These are phyloP conservation scores for Trididemnum clinides DNA, from an alignment of 23 tunicate genomes.

Conservation along the genomic window DNA sequence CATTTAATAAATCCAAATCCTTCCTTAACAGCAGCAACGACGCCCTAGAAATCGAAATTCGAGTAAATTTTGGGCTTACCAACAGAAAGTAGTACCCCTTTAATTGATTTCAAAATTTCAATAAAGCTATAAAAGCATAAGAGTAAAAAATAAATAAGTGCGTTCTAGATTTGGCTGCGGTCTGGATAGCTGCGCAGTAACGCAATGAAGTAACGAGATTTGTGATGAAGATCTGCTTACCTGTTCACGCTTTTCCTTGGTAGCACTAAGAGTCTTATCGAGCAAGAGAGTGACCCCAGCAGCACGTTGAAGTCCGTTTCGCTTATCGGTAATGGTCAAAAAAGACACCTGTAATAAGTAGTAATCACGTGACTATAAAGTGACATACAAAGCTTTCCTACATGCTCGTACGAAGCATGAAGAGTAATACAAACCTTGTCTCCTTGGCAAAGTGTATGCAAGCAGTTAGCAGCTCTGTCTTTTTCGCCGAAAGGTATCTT, in stretches of 20 bases:
- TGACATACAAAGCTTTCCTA: too few relatives aligned
- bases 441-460: constrained; percentile 88
- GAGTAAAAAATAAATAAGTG: too few relatives aligned
- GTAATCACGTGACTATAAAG: too few relatives aligned
- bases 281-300: constrained; percentile 81
- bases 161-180: too few relatives aligned
- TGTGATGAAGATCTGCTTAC: too few relatives aligned
- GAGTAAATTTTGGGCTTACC: too few relatives aligned
- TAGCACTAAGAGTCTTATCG: constrained; percentile 55
- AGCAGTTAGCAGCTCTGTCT: constrained; percentile 94
- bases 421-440: constrained; percentile 66
- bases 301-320: constrained; percentile 90
- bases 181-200: too few relatives aligned
- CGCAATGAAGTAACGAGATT: too few relatives aligned
- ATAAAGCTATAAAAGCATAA: too few relatives aligned
- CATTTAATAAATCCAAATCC: constrained; percentile 99
- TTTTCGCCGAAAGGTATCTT: constrained; percentile 90
- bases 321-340: constrained; percentile 92
- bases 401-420: too few relatives aligned
- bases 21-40: constrained; percentile 99
- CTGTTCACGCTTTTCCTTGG: constrained; percentile 82
- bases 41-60: constrained; percentile 80
- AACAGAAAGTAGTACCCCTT: too few relatives aligned
- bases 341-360: constrained; percentile 96
- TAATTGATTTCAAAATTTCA: too few relatives aligned